Conservation (phyloP, 2,797 vertebrate species). For the Capromys pilorides region DNA sequence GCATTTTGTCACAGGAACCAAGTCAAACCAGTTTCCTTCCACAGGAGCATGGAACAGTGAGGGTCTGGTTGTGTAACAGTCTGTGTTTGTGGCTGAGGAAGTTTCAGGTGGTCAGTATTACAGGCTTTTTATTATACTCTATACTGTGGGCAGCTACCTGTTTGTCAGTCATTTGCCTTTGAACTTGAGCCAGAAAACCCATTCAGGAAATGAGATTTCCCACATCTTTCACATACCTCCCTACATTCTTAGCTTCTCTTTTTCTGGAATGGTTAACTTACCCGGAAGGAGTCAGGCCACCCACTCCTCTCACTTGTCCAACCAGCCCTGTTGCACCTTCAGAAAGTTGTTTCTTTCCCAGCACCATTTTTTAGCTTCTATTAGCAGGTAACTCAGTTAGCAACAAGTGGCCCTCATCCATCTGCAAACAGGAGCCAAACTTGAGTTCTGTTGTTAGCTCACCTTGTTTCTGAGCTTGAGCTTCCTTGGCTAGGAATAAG, state of each 20-base stretch:
- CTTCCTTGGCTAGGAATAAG: background rate
- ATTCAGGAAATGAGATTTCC: background rate
- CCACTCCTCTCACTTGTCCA: background rate
- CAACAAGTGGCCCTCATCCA: background rate
- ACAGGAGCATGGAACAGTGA: too few relatives aligned
- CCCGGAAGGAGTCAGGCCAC: background rate
- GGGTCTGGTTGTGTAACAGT: background rate
- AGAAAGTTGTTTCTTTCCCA: background rate
- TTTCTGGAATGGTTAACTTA: background rate
- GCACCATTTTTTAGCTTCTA: background rate
- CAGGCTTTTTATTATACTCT: background rate
- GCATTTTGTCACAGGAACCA: background rate
- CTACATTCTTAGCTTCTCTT: background rate
- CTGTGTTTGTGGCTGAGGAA: background rate
- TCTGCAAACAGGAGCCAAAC: background rate
- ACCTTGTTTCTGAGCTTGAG: background rate
- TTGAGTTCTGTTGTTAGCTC: background rate
- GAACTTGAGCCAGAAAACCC: slow-evolving; percentile 64
- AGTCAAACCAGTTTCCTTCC: background rate
- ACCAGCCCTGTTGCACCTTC: background rate
- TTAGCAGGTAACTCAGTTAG: background rate
- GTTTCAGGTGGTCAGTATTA: background rate
- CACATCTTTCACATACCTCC: background rate
- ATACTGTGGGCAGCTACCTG: slow-evolving; percentile 12
- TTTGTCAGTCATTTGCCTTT: slow-evolving; percentile 54